phyloP scores from a whole-genome alignment of 2,888 invertebrate species.

The Laspeyria flexula region DNA sequence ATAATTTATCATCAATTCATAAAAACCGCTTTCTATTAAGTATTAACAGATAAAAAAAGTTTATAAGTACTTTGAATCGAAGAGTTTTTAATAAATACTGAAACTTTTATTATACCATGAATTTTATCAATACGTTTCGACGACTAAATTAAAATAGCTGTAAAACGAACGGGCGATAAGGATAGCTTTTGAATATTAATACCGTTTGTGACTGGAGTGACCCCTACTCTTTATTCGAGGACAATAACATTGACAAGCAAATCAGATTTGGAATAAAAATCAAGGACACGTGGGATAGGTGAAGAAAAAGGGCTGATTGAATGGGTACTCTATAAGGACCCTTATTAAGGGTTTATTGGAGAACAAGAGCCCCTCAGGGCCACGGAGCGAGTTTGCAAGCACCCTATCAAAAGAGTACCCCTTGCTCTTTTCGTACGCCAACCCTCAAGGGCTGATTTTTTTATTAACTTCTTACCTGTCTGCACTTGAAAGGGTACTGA shows the following conservation, averaged over 20 bases:
- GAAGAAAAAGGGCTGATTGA: conserved; percentile 75
- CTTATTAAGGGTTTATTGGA: conserved; percentile 82
- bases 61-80: conserved; percentile 19
- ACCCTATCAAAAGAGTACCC: conserved; percentile 71
- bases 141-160: conserved; percentile 67
- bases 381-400: conserved; percentile 56
- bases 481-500: conserved; percentile 42
- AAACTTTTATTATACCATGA: conserved; percentile 66
- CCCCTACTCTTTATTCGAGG: conserved; percentile 65
- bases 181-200: conserved; percentile 66
- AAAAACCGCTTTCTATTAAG: conserved; percentile 18
- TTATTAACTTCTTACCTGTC: conserved; percentile 65
- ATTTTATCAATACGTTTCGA: conserved; percentile 68
- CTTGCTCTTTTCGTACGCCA: conserved; percentile 81
- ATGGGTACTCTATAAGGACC: conserved; percentile 66
- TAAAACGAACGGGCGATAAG: conserved; percentile 68
- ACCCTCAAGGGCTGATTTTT: conserved; percentile 64
- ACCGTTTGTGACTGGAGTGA: conserved; percentile 63
- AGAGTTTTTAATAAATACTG: conserved; percentile 44
- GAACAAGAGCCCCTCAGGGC: conserved; percentile 68
- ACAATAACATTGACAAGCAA: conserved; percentile 75
- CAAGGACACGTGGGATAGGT: conserved; percentile 80
- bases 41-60: conserved; percentile 22
- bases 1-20: conserved; percentile 17
- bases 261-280: conserved; percentile 75